phyloP scores from a whole-genome alignment of 2,888 invertebrate genomes.

The Lepidocyrtoides sp. region DNA sequence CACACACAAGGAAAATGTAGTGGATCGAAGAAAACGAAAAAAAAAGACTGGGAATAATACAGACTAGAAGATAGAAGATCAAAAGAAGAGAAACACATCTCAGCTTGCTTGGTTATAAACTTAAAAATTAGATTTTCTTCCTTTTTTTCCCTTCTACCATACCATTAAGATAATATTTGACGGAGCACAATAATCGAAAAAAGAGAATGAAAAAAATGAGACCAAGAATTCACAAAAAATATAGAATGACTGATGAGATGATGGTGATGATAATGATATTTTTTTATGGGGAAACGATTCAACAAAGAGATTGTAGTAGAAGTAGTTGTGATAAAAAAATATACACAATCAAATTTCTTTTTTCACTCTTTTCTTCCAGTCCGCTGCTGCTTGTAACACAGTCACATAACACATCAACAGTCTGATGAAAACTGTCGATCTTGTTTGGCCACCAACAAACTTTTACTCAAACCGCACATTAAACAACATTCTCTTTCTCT shows the following conservation, averaged over 20 bases:
- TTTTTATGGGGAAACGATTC: neutral
- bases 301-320: neutral
- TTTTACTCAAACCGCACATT: neutral
- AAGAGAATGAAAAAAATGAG: neutral
- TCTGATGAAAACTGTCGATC: constrained; percentile 22
- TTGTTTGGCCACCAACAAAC: neutral
- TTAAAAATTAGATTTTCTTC: constrained; percentile 4
- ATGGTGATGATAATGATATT: neutral
- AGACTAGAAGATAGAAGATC: neutral
- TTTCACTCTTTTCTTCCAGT: neutral
- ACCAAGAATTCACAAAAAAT: neutral
- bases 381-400: too few relatives aligned
- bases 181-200: neutral
- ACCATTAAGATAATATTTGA: neutral
- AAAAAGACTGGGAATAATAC: neutral
- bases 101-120: neutral
- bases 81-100: neutral
- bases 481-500: neutral
- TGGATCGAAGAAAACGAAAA: neutral
- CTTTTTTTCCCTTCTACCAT: neutral
- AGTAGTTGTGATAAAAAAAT: too few relatives aligned
- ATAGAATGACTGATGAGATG: neutral
- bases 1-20: neutral
- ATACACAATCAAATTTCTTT: neutral
- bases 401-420: neutral